Percentiles rank a stretch among this genome's conserved stretches.
These are phyloP conservation scores for Chesias legatella DNA, from an alignment of 2,888 invertebrate genomes.

Conservation along the genomic window DNA sequence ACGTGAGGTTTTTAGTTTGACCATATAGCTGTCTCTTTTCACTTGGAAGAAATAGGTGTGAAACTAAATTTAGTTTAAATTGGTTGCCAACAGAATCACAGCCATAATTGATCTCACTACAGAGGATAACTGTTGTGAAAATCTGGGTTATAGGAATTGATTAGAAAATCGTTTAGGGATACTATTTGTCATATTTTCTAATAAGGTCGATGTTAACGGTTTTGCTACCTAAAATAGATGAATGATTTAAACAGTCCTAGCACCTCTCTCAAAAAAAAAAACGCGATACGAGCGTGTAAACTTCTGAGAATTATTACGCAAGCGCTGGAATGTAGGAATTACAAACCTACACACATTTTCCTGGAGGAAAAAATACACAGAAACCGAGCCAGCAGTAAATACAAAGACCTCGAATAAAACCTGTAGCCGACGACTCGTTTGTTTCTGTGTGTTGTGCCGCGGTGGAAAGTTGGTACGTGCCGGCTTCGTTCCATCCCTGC, in stretches of 20 bases:
- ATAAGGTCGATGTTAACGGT: too few relatives aligned
- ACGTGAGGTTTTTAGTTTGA: too few relatives aligned
- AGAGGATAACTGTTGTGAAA: slow-evolving; percentile 4
- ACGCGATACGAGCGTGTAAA: slow-evolving; percentile 1
- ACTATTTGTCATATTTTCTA: too few relatives aligned
- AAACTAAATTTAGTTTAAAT: too few relatives aligned
- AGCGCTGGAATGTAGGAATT: slow-evolving; percentile 1
- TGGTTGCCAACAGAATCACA: too few relatives aligned
- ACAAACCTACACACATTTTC: slow-evolving; percentile 18
- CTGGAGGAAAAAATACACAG: slow-evolving; percentile 12
- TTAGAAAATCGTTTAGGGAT: not conserved
- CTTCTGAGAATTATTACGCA: slow-evolving; percentile 3
- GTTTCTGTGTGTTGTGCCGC: slow-evolving; percentile 44
- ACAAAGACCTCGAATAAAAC: slow-evolving; percentile 34
- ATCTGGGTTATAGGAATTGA: slow-evolving; percentile 10
- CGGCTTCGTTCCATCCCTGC: slow-evolving; percentile 30
- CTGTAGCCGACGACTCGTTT: slow-evolving; percentile 42
- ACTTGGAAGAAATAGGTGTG: too few relatives aligned
- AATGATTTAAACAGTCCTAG: too few relatives aligned
- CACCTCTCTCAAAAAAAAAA: not conserved
- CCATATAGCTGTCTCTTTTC: too few relatives aligned
- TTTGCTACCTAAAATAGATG: too few relatives aligned
- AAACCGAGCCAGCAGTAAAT: slow-evolving; percentile 25
- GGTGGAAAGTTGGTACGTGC: slow-evolving; percentile 66
- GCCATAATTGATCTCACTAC: slow-evolving; percentile 16